Base-by-base conservation (phyloP, 2,113 vertebrate species). In the Scomber japonicus region DNA sequence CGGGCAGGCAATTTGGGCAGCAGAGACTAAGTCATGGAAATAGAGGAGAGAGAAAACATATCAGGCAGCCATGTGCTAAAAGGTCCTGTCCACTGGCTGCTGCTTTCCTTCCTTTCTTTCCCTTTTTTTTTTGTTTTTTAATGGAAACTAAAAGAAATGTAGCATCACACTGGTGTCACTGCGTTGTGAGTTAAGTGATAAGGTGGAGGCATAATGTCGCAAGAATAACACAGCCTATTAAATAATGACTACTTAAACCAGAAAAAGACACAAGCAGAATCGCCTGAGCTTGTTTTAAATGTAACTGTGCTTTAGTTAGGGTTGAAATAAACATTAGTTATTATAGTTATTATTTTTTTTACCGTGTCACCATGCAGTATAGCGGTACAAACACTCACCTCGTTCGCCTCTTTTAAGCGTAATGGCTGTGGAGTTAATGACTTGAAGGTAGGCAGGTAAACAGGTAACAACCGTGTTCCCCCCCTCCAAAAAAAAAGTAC, bases 1-100 rank as follows among this genome's bases (percentile, higher is more conserved):
- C 92, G 96, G 96, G 90, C 95, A 96, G 94, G 95, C 96, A 97
- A 97, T 97, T 96, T 96, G 94, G 94, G 94, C 95, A 27, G 94
- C 94, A 95, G 94, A 95, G 94, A 95, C 95, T 94, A 89, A 95
- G 94, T 92, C 95, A 93, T 94, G 95, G 95, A 97, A 97, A 96
- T 80, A 96, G 94, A 96, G 95, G 94, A 66, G 31, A 63, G 59
- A 49, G 48, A 73, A 91, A 92, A 79, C 66, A 62, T 62, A 83
- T 76, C 40, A 87, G 91, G 90, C 94, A 94, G 94, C 94, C 95
- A 93, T 93, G 95, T 94, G 96, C 94, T 94, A 95, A 95, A 95
- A 92, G 80, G 74, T 75, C 83, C 84, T 60, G 67, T 71, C 85
- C 92, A 92, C 89, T 93, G 89, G 92, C 92, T 92, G 89, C 92